phyloP scores from a whole-genome alignment of 2,888 invertebrate species.

The Drosophila dives region DNA sequence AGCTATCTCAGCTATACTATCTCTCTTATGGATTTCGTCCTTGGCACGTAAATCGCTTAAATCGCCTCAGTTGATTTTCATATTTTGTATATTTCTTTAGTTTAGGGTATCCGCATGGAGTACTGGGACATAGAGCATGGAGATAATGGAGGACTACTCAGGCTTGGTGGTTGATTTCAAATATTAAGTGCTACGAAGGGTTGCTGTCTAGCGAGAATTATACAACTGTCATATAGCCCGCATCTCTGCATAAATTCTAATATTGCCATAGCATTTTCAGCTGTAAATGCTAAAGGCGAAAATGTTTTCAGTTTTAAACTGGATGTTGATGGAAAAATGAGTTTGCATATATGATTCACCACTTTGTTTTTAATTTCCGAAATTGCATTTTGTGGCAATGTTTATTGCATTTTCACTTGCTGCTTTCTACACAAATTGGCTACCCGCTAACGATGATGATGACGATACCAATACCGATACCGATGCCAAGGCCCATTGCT shows the following conservation, averaged over 20 bases:
- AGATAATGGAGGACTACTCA: neutral
- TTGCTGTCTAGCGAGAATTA: slow-evolving; percentile 5
- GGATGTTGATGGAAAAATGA: neutral
- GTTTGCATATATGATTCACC: slow-evolving; percentile 18
- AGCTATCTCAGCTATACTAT: neutral
- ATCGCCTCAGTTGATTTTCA: slow-evolving; percentile 71
- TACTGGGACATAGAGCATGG: slow-evolving; percentile 2
- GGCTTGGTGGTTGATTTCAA: neutral
- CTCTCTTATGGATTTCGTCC: slow-evolving; percentile 27
- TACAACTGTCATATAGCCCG: neutral
- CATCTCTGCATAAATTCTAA: neutral
- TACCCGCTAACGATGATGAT: slow-evolving; percentile 33
- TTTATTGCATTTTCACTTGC: slow-evolving; percentile 52
- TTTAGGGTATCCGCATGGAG: slow-evolving; percentile 37
- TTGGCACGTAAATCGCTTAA: slow-evolving; percentile 58
- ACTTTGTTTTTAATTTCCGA: slow-evolving; percentile 71
- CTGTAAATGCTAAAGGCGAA: neutral
- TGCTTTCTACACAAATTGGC: slow-evolving; percentile 39
- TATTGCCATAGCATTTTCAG: slow-evolving; percentile 1
- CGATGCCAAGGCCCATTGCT: slow-evolving; percentile 1
- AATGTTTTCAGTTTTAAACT: neutral
- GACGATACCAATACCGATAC: slow-evolving; percentile 4
- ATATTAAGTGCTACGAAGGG: neutral
- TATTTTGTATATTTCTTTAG: slow-evolving; percentile 61
- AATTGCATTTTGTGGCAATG: slow-evolving; percentile 65